phyloP scores from a whole-genome alignment of 2,113 vertebrate species.

The Struthio camelus region DNA sequence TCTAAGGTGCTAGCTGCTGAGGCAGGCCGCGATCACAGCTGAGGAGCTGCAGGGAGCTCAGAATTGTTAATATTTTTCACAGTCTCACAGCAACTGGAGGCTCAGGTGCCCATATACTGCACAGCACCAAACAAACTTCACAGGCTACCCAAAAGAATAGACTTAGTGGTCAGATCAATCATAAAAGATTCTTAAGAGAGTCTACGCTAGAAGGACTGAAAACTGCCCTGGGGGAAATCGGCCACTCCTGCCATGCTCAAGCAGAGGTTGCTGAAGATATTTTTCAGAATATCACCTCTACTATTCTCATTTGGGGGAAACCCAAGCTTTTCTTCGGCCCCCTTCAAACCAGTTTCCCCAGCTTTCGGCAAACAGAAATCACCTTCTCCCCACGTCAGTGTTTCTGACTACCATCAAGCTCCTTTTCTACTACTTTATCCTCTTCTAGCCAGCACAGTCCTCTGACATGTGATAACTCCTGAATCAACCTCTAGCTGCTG shows the following conservation, averaged over 20 bases:
- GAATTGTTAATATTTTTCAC: not conserved
- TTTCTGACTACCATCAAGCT: not conserved
- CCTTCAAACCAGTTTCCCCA: not conserved
- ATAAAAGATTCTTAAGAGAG: not conserved
- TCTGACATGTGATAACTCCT: constrained; percentile 48
- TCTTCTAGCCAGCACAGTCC: not conserved
- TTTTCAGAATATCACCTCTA: accelerated
- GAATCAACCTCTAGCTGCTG: constrained; percentile 43
- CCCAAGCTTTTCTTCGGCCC: not conserved
- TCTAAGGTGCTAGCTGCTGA: not conserved
- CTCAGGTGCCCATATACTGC: not conserved
- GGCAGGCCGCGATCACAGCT: not conserved
- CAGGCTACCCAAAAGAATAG: not conserved
- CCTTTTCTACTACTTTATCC: not conserved
- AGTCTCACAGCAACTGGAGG: not conserved
- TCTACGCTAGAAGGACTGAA: not conserved
- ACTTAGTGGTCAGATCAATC: too few species aligned
- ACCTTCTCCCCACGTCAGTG: not conserved
- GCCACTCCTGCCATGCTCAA: not conserved
- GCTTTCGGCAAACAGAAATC: not conserved
- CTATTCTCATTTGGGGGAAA: not conserved
- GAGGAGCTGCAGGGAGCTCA: not conserved
- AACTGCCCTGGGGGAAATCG: not conserved
- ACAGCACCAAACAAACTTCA: not conserved
- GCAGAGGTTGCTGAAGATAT: not conserved